These are phyloP conservation scores for Aplysia californica DNA, from an alignment of 1,140 invertebrate genomes.

Conservation along the genomic window DNA sequence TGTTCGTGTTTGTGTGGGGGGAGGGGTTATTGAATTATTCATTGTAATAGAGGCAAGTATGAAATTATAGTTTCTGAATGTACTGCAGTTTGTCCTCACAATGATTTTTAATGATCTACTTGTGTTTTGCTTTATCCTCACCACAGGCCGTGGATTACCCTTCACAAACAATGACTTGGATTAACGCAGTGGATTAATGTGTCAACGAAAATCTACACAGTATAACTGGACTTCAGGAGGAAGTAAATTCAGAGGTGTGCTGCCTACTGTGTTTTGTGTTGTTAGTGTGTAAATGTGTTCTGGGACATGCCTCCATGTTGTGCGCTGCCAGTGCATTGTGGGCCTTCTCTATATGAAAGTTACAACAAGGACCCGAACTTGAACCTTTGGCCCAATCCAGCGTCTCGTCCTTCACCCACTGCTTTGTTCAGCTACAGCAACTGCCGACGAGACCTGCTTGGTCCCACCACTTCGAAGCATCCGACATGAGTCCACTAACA, in stretches of 20 bases:
- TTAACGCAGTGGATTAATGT: not conserved
- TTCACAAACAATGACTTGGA: not conserved
- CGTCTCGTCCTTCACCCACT: not conserved
- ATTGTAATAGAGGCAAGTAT: too few species aligned
- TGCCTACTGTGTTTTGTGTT: too few species aligned
- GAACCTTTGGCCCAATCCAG: not conserved
- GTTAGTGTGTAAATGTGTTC: not conserved
- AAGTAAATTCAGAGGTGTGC: too few species aligned
- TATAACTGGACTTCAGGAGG: not conserved
- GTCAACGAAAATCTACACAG: not conserved
- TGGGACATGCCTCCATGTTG: conserved; percentile 22
- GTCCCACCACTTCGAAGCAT: conserved; percentile 18
- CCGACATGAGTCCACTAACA: conserved; percentile 22
- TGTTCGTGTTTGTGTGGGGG: too few species aligned
- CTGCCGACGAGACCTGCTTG: not conserved
- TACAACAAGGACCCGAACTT: not conserved
- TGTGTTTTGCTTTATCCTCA: too few species aligned
- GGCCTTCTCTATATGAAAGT: not conserved
- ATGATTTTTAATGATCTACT: too few species aligned
- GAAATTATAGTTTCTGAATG: too few species aligned
- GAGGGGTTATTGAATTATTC: too few species aligned
- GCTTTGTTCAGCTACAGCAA: not conserved
- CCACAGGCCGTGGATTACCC: too few species aligned
- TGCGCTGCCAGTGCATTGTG: not conserved
- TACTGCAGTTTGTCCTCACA: too few species aligned